These are phyloP conservation scores for Dipodomys spectabilis DNA, from an alignment of 2,113 vertebrate genomes.

Conservation along the genomic window DNA sequence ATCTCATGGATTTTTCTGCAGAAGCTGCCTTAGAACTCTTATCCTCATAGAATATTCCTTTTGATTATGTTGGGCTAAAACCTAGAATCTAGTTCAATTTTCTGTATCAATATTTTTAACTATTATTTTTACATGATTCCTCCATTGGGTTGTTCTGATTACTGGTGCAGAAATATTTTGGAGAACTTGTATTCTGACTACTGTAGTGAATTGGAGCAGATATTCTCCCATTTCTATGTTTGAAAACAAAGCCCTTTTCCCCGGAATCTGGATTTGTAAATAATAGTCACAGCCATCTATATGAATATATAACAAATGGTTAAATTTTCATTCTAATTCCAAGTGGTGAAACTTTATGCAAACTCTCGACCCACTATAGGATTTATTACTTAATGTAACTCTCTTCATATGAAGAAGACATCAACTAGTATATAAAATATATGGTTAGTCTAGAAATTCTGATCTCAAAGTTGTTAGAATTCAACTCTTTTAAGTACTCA, in stretches of 20 bases:
- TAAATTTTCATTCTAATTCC: neutral
- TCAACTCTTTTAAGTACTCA: neutral
- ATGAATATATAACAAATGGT: neutral
- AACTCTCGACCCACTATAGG: neutral
- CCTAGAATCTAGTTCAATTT: neutral
- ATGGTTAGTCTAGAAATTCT: neutral
- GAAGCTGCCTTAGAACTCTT: too few species aligned
- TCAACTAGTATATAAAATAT: neutral
- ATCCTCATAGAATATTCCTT: too few species aligned
- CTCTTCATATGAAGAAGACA: neutral
- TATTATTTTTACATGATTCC: fast-evolving
- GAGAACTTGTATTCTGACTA: neutral
- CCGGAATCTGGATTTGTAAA: neutral
- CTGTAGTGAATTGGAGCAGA: neutral
- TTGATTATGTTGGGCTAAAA: fast-evolving
- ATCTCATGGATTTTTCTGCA: neutral
- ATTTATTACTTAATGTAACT: neutral
- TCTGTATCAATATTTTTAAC: neutral
- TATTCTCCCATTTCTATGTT: neutral
- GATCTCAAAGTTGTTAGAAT: neutral
- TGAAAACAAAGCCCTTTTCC: neutral
- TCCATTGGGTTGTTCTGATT: neutral
- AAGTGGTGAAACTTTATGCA: neutral
- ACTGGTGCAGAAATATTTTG: neutral
- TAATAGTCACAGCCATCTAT: neutral